Evolutionary conservation across 2,797 vertebrate genomes (phyloP), one percentile per base, ranked within the genome.

Genomic region (Hyperoplus immaculatus): DNA sequence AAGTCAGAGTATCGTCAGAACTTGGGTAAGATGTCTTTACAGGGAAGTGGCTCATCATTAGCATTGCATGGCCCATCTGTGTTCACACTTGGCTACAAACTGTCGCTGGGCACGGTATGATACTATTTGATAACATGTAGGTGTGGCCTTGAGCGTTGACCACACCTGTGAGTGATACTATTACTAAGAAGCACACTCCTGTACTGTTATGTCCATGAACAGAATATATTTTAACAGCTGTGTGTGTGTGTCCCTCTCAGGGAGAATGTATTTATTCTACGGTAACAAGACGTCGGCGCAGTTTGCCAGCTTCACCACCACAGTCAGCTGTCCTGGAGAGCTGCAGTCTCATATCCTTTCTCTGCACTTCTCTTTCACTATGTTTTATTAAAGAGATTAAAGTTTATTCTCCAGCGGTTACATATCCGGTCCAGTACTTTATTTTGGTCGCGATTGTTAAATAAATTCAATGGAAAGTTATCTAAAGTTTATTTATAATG

Each of bases 1-100:
- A 98, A 98, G 88, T 97, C 97, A 0, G 97, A 98, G 89, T 98
- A 97, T 88, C 96, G 97, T 72, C 97, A 98, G 94, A 98, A 98
- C 76, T 90, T 98, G 66, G 97, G 97, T 97, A 83, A 91, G 96
- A 89, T 16, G 11, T 56, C 5, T n/a, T 11, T 9, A 29, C 15
- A 15, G 41, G 16, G 3, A 8, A n/a, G 53, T 0, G 16, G n/a
- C 29, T 29, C 29, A 3, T 29, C 29, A 29, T 29, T 29, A 29
- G 29, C 29, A 29, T 29, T 29, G 15, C 3, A 1, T 8, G 1
- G 11, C 12, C 43, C 15, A 15, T 12, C 6, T 0, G 15, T 14
- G 2, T 53, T 63, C 21, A 11, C 5, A 6, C 16, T 29, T 29
- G 29, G 29, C 29, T 29, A 29, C 29, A 29, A 2, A 29, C 29